A percentile compares a stretch with the other conserved stretches of the same genome.
Evolutionary conservation across 2,888 invertebrate species (phyloP).

Genomic region (Amphipyra berbera): DNA sequence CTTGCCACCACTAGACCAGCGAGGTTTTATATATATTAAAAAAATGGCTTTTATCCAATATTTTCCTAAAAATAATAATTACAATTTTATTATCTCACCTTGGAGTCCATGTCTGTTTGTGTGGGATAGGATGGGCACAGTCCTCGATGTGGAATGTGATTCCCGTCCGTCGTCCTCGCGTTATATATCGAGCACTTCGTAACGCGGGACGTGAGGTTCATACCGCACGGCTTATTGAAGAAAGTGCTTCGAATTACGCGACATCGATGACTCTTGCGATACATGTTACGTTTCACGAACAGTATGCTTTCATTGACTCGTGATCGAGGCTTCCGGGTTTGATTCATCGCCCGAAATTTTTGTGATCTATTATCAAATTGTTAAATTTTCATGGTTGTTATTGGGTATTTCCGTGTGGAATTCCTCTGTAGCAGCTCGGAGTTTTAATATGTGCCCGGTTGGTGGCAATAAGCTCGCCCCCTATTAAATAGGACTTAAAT

Average conservation of each 20-base stretch:
- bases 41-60: too few relatives aligned
- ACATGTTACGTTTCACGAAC: conserved; percentile 71
- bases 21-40: too few relatives aligned
- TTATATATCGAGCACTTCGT: conserved; percentile 85
- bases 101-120: conserved; percentile 86
- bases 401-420: too few relatives aligned
- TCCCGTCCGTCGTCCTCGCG: conserved; percentile 67
- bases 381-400: too few relatives aligned
- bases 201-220: conserved; percentile 84
- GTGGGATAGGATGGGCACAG: conserved; percentile 79
- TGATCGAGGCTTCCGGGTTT: conserved; percentile 53
- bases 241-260: conserved; percentile 79
- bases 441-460: too few relatives aligned
- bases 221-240: conserved; percentile 83
- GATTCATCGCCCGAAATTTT: conserved; percentile 32
- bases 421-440: too few relatives aligned
- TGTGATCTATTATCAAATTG: not conserved
- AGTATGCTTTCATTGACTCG: conserved; percentile 60
- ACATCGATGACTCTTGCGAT: conserved; percentile 68
- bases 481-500: too few relatives aligned
- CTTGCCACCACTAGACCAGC: too few relatives aligned
- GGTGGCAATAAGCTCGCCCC: too few relatives aligned
- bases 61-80: not conserved
- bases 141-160: conserved; percentile 81
- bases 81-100: conserved; percentile 71